A percentile compares a stretch with the other conserved stretches of the same genome.
These are phyloP conservation scores for Coilia nasus DNA, from an alignment of 2,797 vertebrate genomes.

Conservation along the genomic window DNA sequence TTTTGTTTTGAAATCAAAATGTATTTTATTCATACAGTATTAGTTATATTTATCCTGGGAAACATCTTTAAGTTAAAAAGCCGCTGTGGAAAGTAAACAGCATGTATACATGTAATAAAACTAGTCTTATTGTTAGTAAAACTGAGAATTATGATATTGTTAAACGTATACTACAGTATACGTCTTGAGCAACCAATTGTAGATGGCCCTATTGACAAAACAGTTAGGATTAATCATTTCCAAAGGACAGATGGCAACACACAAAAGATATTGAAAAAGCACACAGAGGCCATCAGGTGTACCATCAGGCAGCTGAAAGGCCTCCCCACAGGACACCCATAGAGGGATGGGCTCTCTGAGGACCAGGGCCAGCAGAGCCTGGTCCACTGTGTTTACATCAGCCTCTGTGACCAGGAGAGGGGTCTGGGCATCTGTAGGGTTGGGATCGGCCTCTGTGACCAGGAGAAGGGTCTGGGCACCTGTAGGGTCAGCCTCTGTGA, in stretches of 20 bases:
- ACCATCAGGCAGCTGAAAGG: conserved; percentile 64
- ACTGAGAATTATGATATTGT: no score
- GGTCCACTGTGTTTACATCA: conserved; percentile 54
- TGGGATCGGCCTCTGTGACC: conserved; percentile 30
- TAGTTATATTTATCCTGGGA: not conserved
- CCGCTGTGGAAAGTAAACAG: no score
- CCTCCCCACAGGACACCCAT: conserved; percentile 71
- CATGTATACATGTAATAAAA: no score
- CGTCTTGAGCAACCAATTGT: no score
- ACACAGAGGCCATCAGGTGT: conserved; percentile 12
- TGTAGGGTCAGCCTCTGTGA: conserved; percentile 29
- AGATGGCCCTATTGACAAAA: no score
- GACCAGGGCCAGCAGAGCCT: conserved; percentile 51
- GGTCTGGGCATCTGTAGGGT: not conserved
- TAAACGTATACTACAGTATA: no score
- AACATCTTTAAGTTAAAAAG: not conserved
- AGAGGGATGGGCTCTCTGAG: conserved; percentile 62
- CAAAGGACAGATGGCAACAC: not conserved
- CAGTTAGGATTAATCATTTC: no score
- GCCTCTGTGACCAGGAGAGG: conserved; percentile 38
- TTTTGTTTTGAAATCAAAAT: not conserved
- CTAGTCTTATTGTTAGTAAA: no score
- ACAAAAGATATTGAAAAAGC: not conserved
- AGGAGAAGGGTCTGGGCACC: conserved; percentile 18
- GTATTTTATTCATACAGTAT: not conserved